phyloP scores from a whole-genome alignment of 2,797 vertebrate genomes.

The Avahi laniger region DNA sequence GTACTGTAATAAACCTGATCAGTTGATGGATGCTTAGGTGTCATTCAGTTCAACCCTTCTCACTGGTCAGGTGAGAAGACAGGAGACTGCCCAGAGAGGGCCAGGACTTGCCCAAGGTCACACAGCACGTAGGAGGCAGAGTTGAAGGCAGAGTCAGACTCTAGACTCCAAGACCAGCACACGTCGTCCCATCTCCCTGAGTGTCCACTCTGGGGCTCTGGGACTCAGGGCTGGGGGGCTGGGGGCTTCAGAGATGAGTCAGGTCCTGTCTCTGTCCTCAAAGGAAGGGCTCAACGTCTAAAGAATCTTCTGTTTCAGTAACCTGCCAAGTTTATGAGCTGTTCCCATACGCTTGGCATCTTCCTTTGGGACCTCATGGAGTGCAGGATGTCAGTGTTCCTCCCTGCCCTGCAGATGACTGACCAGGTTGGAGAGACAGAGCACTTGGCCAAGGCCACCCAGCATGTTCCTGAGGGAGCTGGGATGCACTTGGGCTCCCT shows the following conservation, averaged over 20 bases:
- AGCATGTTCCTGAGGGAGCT: background rate
- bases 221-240: background rate
- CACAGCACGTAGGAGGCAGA: background rate
- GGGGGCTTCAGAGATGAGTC: background rate
- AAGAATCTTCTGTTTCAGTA: background rate
- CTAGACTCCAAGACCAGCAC: background rate
- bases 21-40: background rate
- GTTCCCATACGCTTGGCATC: background rate
- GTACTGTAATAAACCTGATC: background rate
- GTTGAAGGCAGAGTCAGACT: background rate
- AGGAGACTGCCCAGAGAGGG: constrained; percentile 5
- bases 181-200: accelerated
- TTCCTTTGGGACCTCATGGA: background rate
- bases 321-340: background rate
- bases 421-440: background rate
- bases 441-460: background rate
- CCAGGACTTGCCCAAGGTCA: background rate
- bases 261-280: background rate
- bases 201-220: background rate
- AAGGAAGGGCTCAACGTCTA: background rate
- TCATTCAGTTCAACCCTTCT: background rate
- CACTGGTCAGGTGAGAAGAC: background rate
- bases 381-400: background rate
- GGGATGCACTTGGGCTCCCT: background rate
- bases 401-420: background rate